A percentile compares a stretch with the other conserved stretches of the same genome.
These are phyloP conservation scores for Catharus bicknelli DNA, from an alignment of 2,113 vertebrate species.

Conservation along the genomic window DNA sequence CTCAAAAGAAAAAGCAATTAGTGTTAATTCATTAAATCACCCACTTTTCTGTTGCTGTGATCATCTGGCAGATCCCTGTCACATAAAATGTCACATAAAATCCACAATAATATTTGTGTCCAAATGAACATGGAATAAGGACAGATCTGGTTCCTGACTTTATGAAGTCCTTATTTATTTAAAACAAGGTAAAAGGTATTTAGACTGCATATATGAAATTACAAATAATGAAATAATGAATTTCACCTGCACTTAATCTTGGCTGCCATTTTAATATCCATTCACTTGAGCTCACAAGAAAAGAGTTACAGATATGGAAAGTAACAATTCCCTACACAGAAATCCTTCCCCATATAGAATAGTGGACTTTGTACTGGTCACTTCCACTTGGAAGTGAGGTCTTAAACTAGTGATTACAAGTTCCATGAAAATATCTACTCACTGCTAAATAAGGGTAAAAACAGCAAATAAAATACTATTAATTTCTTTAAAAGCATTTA, in stretches of 20 bases:
- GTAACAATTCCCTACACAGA: background rate
- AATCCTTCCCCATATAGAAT: background rate
- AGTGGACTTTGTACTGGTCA: background rate
- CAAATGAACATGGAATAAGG: background rate
- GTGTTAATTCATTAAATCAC: background rate
- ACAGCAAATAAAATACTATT: background rate
- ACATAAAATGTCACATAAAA: background rate
- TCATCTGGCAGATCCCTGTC: background rate
- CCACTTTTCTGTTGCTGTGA: background rate
- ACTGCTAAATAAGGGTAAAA: background rate
- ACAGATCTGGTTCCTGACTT: background rate
- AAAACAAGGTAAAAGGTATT: background rate
- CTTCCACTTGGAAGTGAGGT: background rate
- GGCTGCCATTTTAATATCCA: background rate
- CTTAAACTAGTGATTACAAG: background rate
- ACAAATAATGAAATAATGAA: background rate
- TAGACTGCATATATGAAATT: background rate
- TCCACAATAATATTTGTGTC: background rate
- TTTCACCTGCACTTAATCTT: background rate
- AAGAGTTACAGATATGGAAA: background rate
- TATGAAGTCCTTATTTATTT: background rate
- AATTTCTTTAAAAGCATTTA: background rate
- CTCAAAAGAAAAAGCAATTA: constrained; percentile 67
- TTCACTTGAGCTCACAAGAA: background rate
- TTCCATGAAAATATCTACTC: background rate